Evolutionary conservation across 2,113 vertebrate genomes (phyloP), one percentile per base, ranked within the genome.

Genomic region (Beaufortia kweichowensis): DNA sequence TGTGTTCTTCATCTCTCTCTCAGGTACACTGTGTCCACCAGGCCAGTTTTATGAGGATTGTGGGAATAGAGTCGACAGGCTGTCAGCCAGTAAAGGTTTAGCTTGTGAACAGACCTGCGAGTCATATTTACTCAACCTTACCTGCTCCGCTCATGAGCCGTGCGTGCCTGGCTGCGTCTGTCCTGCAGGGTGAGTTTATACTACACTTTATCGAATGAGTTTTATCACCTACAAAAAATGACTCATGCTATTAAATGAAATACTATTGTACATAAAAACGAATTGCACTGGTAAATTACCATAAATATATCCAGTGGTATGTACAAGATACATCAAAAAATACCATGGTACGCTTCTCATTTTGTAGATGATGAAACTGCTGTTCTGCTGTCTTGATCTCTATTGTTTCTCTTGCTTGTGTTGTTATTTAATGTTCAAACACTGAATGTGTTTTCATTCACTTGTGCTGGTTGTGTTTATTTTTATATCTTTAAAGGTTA

Each of bases 101-200:
- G 87, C 89, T 78, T 93, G 92, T 75, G 95, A 95, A 81, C 91
- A 87, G 75, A 97, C 95, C 0, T 99, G 97, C 80, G 96, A 97
- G 79, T 95, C 97, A 41, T 93, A 94, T 83, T 92, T 97, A 81
- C 90, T 99, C 53, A 98, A 98, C 85, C 88, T 98, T 81, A 95
- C 95, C 56, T 84, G 94, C 72, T 89, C 94, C 1, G 73, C 89
- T 24, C 93, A 90, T 0, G 89, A 94, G 76, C 94, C 95, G 23
- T 99, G 97, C 59, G 87, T 96, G 61, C 91, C 95, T 0, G 96
- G 96, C 66, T 99, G 97, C 0, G 85, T 90, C 69, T 99, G 97
- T 81, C 94, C 96, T 1, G 82, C 75, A 0, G 96, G 95, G 97
- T 98, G 85, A 90, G 96, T 90, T 33, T n/a, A 31, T 53, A 21